Evolutionary conservation across 2,888 invertebrate genomes (phyloP).

Genomic region (Schizaphis graminum): DNA sequence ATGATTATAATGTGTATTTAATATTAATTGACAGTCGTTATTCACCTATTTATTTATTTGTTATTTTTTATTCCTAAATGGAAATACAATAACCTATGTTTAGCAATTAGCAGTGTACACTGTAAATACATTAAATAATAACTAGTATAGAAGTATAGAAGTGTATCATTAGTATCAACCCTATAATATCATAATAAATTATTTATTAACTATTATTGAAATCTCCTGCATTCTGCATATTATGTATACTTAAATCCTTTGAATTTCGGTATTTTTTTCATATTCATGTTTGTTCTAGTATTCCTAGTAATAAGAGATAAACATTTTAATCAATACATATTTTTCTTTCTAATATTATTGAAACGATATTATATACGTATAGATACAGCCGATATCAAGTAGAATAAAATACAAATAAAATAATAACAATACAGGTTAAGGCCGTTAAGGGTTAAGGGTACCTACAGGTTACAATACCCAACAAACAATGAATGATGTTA

Average conservation of each 20-base stretch:
- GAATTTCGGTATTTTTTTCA: background rate
- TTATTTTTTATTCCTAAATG: background rate
- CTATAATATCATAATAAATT: background rate
- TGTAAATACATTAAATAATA: no score
- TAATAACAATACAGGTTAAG: background rate
- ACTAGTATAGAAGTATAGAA: background rate
- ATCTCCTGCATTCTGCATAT: background rate
- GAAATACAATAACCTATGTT: background rate
- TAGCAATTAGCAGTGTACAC: background rate
- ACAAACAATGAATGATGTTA: no score
- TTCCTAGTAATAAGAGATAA: background rate
- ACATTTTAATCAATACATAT: background rate
- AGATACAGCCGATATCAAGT: background rate
- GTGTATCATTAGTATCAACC: background rate
- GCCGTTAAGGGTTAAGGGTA: no score
- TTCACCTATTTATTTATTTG: background rate
- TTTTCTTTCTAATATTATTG: background rate
- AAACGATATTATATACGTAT: background rate
- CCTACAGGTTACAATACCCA: no score
- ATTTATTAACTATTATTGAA: background rate
- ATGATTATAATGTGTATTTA: background rate
- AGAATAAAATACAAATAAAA: background rate
- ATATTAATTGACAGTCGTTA: background rate
- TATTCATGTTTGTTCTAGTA: background rate
- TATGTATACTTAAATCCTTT: background rate